Conservation (phyloP, 2,113 vertebrate species). For the Daubentonia madagascariensis region DNA sequence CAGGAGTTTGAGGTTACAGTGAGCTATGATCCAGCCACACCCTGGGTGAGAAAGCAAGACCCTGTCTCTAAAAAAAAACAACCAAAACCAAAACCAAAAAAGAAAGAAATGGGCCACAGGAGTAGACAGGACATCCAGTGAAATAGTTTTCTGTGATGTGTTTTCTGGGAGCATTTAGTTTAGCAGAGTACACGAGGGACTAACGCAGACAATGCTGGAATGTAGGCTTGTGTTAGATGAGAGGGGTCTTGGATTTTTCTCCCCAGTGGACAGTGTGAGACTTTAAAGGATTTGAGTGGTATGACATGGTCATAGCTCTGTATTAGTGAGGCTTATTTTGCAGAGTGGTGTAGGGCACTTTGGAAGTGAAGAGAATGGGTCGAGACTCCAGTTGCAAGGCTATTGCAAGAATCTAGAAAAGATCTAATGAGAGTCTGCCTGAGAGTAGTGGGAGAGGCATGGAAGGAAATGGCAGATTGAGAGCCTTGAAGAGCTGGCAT, state of each 20-base stretch:
- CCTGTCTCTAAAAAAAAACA: too few species aligned
- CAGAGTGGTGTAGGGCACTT: not conserved
- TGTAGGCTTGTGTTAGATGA: too few species aligned
- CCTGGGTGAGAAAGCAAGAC: too few species aligned
- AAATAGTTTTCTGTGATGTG: not conserved
- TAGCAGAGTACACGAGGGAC: too few species aligned
- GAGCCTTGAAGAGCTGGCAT: accelerated
- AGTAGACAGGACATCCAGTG: accelerated
- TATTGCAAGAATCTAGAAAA: not conserved
- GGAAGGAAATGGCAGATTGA: not conserved
- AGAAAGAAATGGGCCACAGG: too few species aligned
- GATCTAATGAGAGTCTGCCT: not conserved
- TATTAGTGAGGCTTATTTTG: not conserved
- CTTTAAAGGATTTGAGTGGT: too few species aligned
- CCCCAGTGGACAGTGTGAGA: accelerated
- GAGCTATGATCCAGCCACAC: too few species aligned
- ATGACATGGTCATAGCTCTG: not conserved
- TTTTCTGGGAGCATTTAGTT: not conserved
- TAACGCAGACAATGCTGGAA: not conserved
- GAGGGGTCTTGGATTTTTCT: not conserved
- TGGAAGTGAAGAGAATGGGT: not conserved
- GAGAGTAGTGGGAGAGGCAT: not conserved
- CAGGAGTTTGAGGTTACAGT: too few species aligned
- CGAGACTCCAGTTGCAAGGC: not conserved
- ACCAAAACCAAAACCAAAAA: too few species aligned